phyloP scores from a whole-genome alignment of 1,140 invertebrate genomes.

The Drosophila nebulosa region DNA sequence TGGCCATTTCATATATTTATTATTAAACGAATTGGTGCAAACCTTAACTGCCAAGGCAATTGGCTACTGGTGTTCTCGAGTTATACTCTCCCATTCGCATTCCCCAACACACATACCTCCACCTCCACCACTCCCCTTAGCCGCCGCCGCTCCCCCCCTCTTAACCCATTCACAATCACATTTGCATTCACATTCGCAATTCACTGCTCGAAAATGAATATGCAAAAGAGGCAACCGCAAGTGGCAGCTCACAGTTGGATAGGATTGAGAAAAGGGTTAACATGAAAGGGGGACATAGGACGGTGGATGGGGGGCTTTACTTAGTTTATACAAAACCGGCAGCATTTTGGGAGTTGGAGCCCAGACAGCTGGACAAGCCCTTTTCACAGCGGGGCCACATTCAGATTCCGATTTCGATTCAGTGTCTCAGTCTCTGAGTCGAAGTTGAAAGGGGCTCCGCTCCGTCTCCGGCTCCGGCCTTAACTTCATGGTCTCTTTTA shows the following conservation, averaged over 20 bases:
- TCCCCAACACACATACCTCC: too few species aligned
- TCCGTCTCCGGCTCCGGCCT: too few species aligned
- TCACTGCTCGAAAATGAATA: slow-evolving; percentile 61
- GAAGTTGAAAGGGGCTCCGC: too few species aligned
- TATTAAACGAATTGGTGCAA: slow-evolving; percentile 78
- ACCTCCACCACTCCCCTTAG: too few species aligned
- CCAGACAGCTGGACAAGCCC: slow-evolving; percentile 59
- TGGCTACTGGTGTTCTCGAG: slow-evolving; percentile 73
- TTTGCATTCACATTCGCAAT: background rate
- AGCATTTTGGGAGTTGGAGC: slow-evolving; percentile 45
- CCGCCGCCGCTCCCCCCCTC: too few species aligned
- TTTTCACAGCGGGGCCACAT: slow-evolving; percentile 47
- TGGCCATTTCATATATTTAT: slow-evolving; percentile 74
- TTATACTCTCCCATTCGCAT: background rate
- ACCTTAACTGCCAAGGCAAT: slow-evolving; percentile 76
- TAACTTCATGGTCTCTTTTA: slow-evolving; percentile 39
- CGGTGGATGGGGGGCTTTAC: background rate
- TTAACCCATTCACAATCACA: slow-evolving; percentile 20
- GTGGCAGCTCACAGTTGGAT: background rate
- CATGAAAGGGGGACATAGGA: background rate
- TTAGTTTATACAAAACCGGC: slow-evolving; percentile 35
- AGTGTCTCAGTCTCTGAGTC: background rate
- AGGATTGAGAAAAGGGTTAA: background rate
- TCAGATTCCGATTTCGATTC: background rate
- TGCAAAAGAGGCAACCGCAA: slow-evolving; percentile 47